Conservation (phyloP, 2,113 vertebrate species). For the Acrocephalus arundinaceus region DNA sequence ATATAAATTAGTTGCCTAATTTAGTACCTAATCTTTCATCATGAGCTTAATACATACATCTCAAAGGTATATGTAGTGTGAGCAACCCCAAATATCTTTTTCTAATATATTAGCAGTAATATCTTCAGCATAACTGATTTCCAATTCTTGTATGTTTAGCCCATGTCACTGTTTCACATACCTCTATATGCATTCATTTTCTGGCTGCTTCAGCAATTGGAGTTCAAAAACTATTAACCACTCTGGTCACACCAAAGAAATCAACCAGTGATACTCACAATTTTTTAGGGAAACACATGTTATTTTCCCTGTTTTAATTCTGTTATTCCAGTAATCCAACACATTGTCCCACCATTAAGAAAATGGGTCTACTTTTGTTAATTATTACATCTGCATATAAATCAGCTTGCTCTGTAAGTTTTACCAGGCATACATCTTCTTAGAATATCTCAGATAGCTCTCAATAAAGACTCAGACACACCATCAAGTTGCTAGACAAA, state of each 20-base stretch:
- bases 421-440: neutral
- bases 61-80: neutral
- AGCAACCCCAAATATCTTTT: neutral
- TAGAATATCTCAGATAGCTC: neutral
- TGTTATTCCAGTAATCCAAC: neutral
- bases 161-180: neutral
- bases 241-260: neutral
- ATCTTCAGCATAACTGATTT: conserved; percentile 22
- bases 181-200: neutral
- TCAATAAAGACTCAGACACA: neutral
- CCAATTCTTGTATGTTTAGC: neutral
- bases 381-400: neutral
- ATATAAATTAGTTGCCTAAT: neutral
- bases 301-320: neutral
- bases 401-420: neutral
- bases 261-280: neutral
- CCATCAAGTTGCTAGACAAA: neutral
- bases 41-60: neutral
- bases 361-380: neutral
- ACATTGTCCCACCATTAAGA: neutral
- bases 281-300: neutral
- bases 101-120: conserved; percentile 3
- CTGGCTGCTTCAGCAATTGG: neutral
- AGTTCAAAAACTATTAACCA: neutral
- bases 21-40: neutral